Evolutionary conservation across 2,888 invertebrate species (phyloP), one percentile per base, ranked within the genome.

Genomic region (Andrena flavipes): DNA sequence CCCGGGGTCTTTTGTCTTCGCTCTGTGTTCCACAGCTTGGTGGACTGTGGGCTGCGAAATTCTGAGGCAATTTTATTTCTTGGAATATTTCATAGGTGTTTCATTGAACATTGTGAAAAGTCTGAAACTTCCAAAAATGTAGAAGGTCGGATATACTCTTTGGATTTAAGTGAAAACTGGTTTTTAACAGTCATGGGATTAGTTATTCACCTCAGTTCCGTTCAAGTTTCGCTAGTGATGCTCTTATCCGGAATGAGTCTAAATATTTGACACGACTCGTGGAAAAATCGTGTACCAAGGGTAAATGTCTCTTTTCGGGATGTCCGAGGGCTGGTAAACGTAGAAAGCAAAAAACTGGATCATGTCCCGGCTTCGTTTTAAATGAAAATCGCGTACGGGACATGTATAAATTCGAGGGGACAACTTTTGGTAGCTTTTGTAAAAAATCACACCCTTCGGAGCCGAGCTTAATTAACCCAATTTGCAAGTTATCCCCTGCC

Each of bases 401-500:
- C 20, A 29, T 51, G 51, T 67, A 29, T 49, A 54, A 54, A 30
- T 56, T 49, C n/a, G 26, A 59, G 49, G 64, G 26, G 35, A 20
- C 10, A 59, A 76, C 64, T 65, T 72, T 63, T 30, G 54, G 29
- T 20, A 49, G 76, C 10, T 64, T 59, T 59, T 1, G 16, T 10
- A 49, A 62, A 62, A 76, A 77, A 49, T 49, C 10, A 56, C 63
- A 23, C 23, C 26, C 26, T 33, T 64, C 33, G 30, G 56, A 16
- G 16, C 49, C 20, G 16, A 54, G 64, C 42, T 76, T 77, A 77
- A 77, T 76, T 77, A 77, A 76, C 76, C 76, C 59, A 77, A 77
- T 77, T 77, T 67, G 33, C 76, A 77, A 77, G 64, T 76, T 64
- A 76, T 56, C 65, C 48, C 13, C 49, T 42, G 76, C 16, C 48